A percentile compares a stretch with the other conserved stretches of the same genome.
Evolutionary conservation across 1,140 invertebrate species (phyloP).

Genomic region (Helicorthomorpha holstii): DNA sequence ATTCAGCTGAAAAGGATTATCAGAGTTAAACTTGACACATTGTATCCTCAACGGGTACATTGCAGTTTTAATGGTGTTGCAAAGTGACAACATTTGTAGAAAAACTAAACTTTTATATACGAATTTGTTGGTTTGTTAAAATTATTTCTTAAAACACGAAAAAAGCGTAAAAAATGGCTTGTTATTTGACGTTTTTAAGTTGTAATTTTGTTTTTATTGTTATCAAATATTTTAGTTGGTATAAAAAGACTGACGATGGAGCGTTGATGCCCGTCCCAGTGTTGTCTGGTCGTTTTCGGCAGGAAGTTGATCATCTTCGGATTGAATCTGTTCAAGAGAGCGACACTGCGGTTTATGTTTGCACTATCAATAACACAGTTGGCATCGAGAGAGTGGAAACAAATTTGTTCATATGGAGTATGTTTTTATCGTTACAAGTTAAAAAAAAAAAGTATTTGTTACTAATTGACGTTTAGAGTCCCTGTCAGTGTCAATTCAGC

Average conservation of each 20-base stretch:
- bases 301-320: background rate
- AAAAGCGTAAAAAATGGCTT: no score
- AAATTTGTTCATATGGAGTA: constrained; percentile 49
- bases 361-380: constrained; percentile 70
- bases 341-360: constrained; percentile 64
- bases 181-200: no score
- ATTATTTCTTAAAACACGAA: no score
- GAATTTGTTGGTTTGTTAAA: no score
- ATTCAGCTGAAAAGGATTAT: no score
- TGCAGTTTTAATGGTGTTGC: no score
- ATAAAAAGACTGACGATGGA: background rate
- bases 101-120: no score
- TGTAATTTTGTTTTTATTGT: no score
- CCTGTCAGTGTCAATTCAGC: constrained; percentile 24
- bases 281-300: background rate
- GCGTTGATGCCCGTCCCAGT: background rate
- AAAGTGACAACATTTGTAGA: no score
- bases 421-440: constrained; percentile 11
- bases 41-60: no score
- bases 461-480: constrained; percentile 25
- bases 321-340: constrained; percentile 16
- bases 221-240: constrained; percentile 1
- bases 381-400: constrained; percentile 67
- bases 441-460: background rate
- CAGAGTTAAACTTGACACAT: no score